Evolutionary conservation across 2,888 invertebrate genomes (phyloP).

Genomic region (Matsumyia berberina): DNA sequence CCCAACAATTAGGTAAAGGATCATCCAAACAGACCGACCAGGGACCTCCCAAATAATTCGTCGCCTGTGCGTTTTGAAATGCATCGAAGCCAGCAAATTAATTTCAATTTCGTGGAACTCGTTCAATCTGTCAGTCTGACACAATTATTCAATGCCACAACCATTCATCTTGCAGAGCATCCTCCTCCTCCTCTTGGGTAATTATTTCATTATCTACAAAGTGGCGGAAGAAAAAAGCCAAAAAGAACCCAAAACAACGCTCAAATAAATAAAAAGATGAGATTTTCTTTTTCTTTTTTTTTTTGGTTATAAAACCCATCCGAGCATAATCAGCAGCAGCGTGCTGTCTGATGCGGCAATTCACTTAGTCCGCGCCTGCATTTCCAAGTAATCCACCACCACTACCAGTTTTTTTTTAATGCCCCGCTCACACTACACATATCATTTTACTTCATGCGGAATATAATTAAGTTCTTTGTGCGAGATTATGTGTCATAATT

Average conservation of each 20-base stretch:
- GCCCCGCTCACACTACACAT: slow-evolving; percentile 5
- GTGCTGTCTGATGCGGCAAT: slow-evolving; percentile 14
- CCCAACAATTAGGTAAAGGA: no score
- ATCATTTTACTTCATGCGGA: slow-evolving; percentile 59
- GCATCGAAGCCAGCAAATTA: neutral
- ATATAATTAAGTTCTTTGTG: slow-evolving; percentile 66
- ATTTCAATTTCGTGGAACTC: neutral
- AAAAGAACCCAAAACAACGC: no score
- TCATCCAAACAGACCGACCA: no score
- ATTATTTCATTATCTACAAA: slow-evolving; percentile 37
- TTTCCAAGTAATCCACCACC: slow-evolving; percentile 50
- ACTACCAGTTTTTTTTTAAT: neutral
- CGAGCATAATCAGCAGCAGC: slow-evolving; percentile 19
- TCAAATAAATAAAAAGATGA: slow-evolving; percentile 22
- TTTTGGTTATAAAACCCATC: slow-evolving; percentile 38
- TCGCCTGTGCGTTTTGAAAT: no score
- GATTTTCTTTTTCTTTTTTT: no score
- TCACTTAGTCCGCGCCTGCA: slow-evolving; percentile 17
- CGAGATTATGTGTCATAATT: slow-evolving; percentile 54
- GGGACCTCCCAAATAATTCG: no score
- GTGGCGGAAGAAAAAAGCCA: slow-evolving; percentile 6
- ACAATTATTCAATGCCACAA: slow-evolving; percentile 20
- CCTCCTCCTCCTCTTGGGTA: neutral
- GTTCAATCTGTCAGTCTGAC: slow-evolving; percentile 5
- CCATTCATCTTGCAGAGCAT: slow-evolving; percentile 1